Evolutionary conservation across 2,113 vertebrate genomes (phyloP).

Genomic region (Rutilus rutilus): DNA sequence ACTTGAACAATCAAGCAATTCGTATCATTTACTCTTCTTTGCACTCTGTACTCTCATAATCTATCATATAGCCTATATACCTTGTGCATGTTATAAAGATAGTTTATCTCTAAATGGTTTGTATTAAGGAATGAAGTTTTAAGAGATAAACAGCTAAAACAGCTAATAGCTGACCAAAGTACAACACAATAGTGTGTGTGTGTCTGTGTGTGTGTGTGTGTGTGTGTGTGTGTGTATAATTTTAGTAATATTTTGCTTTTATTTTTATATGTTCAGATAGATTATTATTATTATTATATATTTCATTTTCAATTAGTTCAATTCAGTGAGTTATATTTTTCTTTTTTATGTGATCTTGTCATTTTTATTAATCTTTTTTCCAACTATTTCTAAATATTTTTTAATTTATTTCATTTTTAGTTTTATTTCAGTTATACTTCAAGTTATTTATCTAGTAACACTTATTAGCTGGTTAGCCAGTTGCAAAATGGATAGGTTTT

Average conservation of each 20-base stretch:
- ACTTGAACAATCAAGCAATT: not conserved
- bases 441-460: not conserved
- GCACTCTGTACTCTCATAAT: not conserved
- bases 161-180: constrained; percentile 5
- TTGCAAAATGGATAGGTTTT: not conserved
- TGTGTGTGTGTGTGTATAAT: too few relatives aligned
- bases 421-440: not conserved
- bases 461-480: not conserved
- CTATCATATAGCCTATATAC: not conserved
- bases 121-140: not conserved
- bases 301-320: too few relatives aligned
- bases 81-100: not conserved
- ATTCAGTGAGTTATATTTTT: not conserved
- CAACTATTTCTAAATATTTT: too few relatives aligned
- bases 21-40: not conserved
- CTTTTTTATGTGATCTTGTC: not conserved
- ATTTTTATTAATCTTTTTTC: not conserved
- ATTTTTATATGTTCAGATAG: too few relatives aligned
- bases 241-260: too few relatives aligned
- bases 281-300: too few relatives aligned
- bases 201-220: too few relatives aligned
- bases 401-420: not conserved
- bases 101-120: not conserved
- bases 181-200: not conserved
- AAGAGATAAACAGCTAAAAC: constrained; percentile 2